Conservation (phyloP, 2,113 vertebrate genomes). For the Speoplatyrhinus poulsoni region DNA sequence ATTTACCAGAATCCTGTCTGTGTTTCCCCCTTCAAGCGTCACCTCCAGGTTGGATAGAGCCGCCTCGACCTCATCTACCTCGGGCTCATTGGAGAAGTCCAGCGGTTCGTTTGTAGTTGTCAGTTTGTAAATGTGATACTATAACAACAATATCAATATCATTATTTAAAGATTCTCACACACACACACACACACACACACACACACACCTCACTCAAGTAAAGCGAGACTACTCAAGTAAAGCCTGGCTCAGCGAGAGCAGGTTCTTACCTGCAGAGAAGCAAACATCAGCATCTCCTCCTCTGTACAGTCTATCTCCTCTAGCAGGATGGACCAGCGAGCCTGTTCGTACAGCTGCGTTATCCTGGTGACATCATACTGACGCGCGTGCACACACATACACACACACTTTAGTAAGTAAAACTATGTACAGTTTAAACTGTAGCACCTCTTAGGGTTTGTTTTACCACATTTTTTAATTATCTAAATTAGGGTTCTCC, state of each 20-base stretch:
- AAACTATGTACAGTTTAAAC: not conserved
- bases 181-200: too few species aligned
- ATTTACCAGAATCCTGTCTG: conserved; percentile 86
- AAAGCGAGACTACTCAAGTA: too few species aligned
- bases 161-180: not conserved
- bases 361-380: conserved; percentile 95
- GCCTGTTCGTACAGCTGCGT: conserved; percentile 97
- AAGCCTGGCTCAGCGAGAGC: too few species aligned
- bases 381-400: conserved; percentile 24
- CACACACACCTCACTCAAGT: too few species aligned
- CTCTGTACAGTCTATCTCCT: conserved; percentile 97
- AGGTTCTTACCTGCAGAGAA: conserved; percentile 84
- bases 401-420: not conserved
- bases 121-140: conserved; percentile 96
- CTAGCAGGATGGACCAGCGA: conserved; percentile 91
- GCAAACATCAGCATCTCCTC: conserved; percentile 99
- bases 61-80: conserved; percentile 93
- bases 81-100: conserved; percentile 79
- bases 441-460: too few species aligned
- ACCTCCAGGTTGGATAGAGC: conserved; percentile 93
- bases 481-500: too few species aligned
- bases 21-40: conserved; percentile 85
- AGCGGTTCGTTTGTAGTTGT: conserved; percentile 79
- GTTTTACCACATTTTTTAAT: too few species aligned
- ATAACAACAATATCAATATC: conserved; percentile 18